Evolutionary conservation across 2,888 invertebrate species (phyloP).

Genomic region (Zhuqinia jingwanae): DNA sequence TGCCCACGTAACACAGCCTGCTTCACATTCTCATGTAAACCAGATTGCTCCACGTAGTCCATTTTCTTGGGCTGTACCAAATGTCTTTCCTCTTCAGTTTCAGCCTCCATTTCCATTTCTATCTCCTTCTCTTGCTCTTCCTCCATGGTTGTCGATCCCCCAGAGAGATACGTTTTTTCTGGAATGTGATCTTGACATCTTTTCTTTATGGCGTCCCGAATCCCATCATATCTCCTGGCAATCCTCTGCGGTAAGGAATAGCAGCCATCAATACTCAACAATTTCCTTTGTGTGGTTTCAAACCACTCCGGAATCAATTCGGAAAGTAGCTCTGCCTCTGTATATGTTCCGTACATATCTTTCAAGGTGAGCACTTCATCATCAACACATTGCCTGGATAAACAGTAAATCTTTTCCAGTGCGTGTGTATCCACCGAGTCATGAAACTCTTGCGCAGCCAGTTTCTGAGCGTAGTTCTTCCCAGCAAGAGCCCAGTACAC

Average conservation of each 20-base stretch:
- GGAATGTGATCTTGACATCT: slow-evolving; percentile 32
- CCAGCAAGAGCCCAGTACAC: slow-evolving; percentile 74
- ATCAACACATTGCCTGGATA: slow-evolving; percentile 44
- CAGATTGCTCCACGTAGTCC: not conserved
- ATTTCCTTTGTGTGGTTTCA: slow-evolving; percentile 1
- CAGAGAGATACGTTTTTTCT: slow-evolving; percentile 2
- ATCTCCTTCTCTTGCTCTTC: slow-evolving; percentile 65
- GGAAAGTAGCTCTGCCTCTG: not conserved
- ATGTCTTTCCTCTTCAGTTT: slow-evolving; percentile 45
- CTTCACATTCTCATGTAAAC: slow-evolving; percentile 31
- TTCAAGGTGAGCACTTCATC: slow-evolving; percentile 59
- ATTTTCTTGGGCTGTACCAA: not conserved
- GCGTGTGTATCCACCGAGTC: slow-evolving; percentile 9
- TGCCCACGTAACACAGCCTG: not conserved
- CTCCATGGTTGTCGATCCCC: slow-evolving; percentile 31
- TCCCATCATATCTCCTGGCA: not conserved
- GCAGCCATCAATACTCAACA: not conserved
- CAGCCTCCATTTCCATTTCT: slow-evolving; percentile 26
- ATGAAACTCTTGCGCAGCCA: slow-evolving; percentile 55
- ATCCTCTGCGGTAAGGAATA: not conserved
- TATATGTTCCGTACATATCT: slow-evolving; percentile 62
- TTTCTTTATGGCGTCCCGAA: not conserved
- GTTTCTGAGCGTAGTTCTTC: slow-evolving; percentile 67
- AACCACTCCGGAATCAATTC: slow-evolving; percentile 57
- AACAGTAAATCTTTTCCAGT: slow-evolving; percentile 7